Conservation (phyloP, 2,888 invertebrate species). For the Ceraclea dissimilis region DNA sequence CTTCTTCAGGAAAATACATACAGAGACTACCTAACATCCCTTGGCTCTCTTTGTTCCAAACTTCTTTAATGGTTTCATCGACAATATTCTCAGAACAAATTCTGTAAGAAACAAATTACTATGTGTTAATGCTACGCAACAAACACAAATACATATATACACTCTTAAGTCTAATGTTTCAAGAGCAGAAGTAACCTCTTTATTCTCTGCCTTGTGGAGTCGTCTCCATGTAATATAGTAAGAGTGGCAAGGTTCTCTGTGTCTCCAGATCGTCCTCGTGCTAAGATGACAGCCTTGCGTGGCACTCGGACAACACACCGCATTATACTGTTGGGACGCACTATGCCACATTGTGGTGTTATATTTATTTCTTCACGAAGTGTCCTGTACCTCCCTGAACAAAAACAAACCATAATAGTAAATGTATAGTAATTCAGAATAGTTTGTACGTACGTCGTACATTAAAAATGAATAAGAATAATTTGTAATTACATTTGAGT, state of each 20-base stretch:
- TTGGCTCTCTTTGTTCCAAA: slow-evolving; percentile 20
- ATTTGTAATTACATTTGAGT: slow-evolving; percentile 20
- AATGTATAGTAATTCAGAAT: too few species aligned
- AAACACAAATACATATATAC: too few species aligned
- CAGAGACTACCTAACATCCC: slow-evolving; percentile 21
- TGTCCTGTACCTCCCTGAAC: slow-evolving; percentile 23
- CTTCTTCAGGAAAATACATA: slow-evolving; percentile 19
- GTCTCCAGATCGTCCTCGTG: slow-evolving; percentile 16
- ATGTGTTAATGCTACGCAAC: neutral
- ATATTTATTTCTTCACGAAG: slow-evolving; percentile 18
- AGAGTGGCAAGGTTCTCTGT: slow-evolving; percentile 21
- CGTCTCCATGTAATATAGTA: slow-evolving; percentile 21
- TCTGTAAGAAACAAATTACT: slow-evolving; percentile 8
- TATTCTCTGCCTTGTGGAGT: slow-evolving; percentile 20
- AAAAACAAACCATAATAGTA: neutral
- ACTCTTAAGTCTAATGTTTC: too few species aligned
- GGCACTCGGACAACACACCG: slow-evolving; percentile 21
- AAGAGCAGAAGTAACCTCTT: slow-evolving; percentile 21
- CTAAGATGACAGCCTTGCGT: slow-evolving; percentile 14
- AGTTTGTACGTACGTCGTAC: slow-evolving; percentile 16
- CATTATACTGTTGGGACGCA: slow-evolving; percentile 9
- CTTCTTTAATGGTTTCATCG: slow-evolving; percentile 6
- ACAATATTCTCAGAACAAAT: slow-evolving; percentile 17
- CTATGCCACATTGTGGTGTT: slow-evolving; percentile 11
- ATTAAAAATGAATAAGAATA: neutral